A percentile compares a stretch with the other conserved stretches of the same genome.
Evolutionary conservation across 2,888 invertebrate genomes (phyloP).

Genomic region (Tiliacea aurago): DNA sequence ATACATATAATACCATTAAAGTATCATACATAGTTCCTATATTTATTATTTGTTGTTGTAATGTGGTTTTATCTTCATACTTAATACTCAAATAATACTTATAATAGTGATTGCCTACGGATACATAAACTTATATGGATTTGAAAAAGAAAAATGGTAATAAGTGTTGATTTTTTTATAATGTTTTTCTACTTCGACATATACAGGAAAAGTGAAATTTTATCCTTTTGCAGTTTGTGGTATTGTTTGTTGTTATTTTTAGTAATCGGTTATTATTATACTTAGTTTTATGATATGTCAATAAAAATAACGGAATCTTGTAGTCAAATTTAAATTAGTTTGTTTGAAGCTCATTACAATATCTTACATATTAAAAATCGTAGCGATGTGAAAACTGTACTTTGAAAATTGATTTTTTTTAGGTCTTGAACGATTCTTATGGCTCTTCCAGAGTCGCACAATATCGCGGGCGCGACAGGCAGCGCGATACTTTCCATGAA

Average conservation of each 20-base stretch:
- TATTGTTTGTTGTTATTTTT: constrained; percentile 30
- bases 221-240: constrained; percentile 13
- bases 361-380: too few species aligned
- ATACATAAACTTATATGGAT: constrained; percentile 53
- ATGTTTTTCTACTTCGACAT: background rate
- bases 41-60: constrained; percentile 28
- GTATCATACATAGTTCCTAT: constrained; percentile 17
- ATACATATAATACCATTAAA: constrained; percentile 29
- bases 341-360: background rate
- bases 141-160: constrained; percentile 58
- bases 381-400: too few species aligned
- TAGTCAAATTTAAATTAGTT: constrained; percentile 1
- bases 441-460: too few species aligned
- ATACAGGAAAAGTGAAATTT: constrained; percentile 22
- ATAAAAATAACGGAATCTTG: background rate
- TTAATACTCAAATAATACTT: constrained; percentile 45
- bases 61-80: constrained; percentile 31
- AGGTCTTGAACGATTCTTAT: too few species aligned
- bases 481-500: too few species aligned
- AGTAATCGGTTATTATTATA: background rate
- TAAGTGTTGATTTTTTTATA: constrained; percentile 1
- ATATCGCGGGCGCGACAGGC: too few species aligned
- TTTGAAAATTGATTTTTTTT: too few species aligned
- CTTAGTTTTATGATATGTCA: background rate
- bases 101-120: constrained; percentile 40